Conservation (phyloP, 2,113 vertebrate genomes). For the Scartelaos histophorus region DNA sequence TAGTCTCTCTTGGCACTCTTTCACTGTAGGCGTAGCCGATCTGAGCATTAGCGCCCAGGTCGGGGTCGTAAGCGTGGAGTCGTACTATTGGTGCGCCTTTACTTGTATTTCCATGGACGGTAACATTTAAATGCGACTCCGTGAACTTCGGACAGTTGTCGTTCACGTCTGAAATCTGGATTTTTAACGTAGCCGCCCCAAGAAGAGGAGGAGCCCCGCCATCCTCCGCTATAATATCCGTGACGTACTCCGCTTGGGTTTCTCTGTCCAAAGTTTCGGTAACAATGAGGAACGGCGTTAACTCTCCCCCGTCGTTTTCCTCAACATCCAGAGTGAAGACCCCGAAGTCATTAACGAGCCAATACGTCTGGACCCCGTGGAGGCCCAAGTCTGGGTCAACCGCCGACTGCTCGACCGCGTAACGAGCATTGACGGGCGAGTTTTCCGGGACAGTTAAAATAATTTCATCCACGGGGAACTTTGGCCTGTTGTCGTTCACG, state of each 20-base stretch:
- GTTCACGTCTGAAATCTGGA: slow-evolving; percentile 90
- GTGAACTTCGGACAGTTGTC: slow-evolving; percentile 94
- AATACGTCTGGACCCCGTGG: slow-evolving; percentile 91
- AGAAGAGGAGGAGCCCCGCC: slow-evolving; percentile 87
- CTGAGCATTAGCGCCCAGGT: slow-evolving; percentile 89
- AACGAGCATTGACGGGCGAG: slow-evolving; percentile 85
- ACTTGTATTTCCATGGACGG: slow-evolving; percentile 87
- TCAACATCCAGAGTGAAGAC: slow-evolving; percentile 94
- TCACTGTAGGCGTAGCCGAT: slow-evolving; percentile 93
- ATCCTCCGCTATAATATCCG: slow-evolving; percentile 91
- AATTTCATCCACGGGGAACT: slow-evolving; percentile 87
- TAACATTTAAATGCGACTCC: slow-evolving; percentile 85
- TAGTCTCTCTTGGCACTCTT: slow-evolving; percentile 84
- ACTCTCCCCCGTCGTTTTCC: slow-evolving; percentile 91
- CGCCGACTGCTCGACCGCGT: slow-evolving; percentile 91
- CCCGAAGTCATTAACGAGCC: slow-evolving; percentile 87
- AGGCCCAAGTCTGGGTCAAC: slow-evolving; percentile 87
- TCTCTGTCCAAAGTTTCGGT: slow-evolving; percentile 90
- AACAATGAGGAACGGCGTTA: slow-evolving; percentile 92
- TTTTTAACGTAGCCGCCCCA: slow-evolving; percentile 89
- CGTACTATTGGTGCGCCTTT: slow-evolving; percentile 81
- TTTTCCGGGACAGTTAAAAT: slow-evolving; percentile 88
- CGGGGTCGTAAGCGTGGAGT: slow-evolving; percentile 86
- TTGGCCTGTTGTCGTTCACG: slow-evolving; percentile 91
- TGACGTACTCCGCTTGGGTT: slow-evolving; percentile 84